phyloP scores from a whole-genome alignment of 1,140 invertebrate genomes.

The Marisa cornuarietis region DNA sequence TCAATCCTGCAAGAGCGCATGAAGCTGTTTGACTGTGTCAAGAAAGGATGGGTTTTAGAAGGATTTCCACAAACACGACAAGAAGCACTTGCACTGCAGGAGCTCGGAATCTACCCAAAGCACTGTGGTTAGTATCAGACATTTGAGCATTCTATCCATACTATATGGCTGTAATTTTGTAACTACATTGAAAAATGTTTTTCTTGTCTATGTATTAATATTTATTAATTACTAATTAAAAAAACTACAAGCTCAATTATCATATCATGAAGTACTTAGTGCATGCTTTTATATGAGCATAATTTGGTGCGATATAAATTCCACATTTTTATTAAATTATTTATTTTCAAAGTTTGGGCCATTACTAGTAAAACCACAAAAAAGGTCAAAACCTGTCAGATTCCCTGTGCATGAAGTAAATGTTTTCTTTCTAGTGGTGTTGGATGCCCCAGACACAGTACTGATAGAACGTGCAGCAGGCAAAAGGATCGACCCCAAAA shows the following conservation, averaged over 20 bases:
- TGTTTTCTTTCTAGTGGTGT: conserved; percentile 53
- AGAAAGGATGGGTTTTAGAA: conserved; percentile 65
- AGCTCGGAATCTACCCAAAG: conserved; percentile 61
- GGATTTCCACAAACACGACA: conserved; percentile 63
- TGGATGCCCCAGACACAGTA: conserved; percentile 64
- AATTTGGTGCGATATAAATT: too few species aligned
- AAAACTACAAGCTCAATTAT: too few species aligned
- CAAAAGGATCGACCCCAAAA: conserved; percentile 63
- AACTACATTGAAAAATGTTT: too few species aligned
- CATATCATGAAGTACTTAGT: not conserved
- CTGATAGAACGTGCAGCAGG: conserved; percentile 65
- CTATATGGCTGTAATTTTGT: not conserved
- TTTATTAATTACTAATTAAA: too few species aligned
- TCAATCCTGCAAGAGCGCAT: conserved; percentile 56
- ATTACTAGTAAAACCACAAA: too few species aligned
- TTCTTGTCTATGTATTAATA: too few species aligned
- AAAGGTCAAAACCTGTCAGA: too few species aligned
- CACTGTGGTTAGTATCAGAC: conserved; percentile 57
- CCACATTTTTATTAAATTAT: too few species aligned
- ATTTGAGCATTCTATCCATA: not conserved
- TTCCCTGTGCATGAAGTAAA: not conserved
- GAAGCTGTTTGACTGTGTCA: conserved; percentile 61
- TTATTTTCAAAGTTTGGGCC: not conserved
- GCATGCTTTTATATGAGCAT: too few species aligned
- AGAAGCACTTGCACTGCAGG: conserved; percentile 59